Percentiles rank a stretch among this genome's conserved stretches.
phyloP scores from a whole-genome alignment of 1,140 invertebrate species.

The Spodoptera litura region DNA sequence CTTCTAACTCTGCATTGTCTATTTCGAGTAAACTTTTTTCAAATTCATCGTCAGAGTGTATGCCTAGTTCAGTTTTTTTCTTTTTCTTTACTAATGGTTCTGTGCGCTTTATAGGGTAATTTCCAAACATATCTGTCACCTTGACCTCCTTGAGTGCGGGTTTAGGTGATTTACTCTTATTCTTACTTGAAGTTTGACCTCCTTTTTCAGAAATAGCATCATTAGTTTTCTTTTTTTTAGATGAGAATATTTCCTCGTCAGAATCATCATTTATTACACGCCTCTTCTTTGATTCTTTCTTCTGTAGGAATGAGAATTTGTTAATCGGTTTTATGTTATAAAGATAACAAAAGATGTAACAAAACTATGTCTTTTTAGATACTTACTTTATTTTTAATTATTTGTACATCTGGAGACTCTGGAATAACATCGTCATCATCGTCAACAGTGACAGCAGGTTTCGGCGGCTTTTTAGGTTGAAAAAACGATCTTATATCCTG shows the following conservation, averaged over 20 bases:
- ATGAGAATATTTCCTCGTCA: conserved; percentile 75
- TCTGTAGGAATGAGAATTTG: conserved; percentile 56
- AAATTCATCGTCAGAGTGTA: conserved; percentile 90
- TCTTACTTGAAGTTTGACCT: conserved; percentile 48
- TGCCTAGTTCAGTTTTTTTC: conserved; percentile 84
- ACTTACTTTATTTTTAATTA: conserved; percentile 68
- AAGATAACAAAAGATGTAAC: too few relatives aligned
- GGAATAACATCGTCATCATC: conserved; percentile 80
- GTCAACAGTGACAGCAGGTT: conserved; percentile 58
- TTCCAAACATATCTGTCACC: conserved; percentile 74
- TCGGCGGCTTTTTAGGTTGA: conserved; percentile 64
- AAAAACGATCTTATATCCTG: conserved; percentile 86
- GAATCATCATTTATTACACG: conserved; percentile 72
- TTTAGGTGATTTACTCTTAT: conserved; percentile 61
- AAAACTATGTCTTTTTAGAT: neutral
- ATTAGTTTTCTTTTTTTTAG: conserved; percentile 64
- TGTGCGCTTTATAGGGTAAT: conserved; percentile 75
- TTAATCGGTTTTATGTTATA: neutral
- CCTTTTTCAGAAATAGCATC: neutral
- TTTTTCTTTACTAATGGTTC: conserved; percentile 76
- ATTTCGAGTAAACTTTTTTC: conserved; percentile 88
- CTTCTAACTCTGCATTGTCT: conserved; percentile 79
- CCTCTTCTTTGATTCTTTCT: conserved; percentile 72
- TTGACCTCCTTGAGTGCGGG: conserved; percentile 74
- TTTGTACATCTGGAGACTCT: conserved; percentile 74